Base-by-base conservation (phyloP, 2,888 invertebrate genomes). In the Dascillus cervinus region DNA sequence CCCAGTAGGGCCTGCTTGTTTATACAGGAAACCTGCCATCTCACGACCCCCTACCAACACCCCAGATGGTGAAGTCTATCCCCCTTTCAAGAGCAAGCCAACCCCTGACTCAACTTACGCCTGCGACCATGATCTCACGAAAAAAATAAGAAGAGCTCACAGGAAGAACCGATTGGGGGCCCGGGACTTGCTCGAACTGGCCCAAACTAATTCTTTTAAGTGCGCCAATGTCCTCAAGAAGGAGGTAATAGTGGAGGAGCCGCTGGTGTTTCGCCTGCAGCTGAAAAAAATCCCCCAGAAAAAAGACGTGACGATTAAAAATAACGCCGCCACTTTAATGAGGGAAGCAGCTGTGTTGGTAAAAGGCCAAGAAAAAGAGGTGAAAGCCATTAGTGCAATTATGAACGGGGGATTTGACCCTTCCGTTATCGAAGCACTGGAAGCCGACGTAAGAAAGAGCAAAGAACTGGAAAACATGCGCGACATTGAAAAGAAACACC, bases 401-500 rank as follows among this genome's bases (percentile, higher is more conserved):
- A 48, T 72, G 8, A 59, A 57, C 38, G 70, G 68, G 31, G 69
- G 68, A 34, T 63, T 57, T 39, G 66, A 69, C 48, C 56, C 64
- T 6, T 45, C 55, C 1, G 65, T 62, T 49, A 53, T 69, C 20
- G 63, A 67, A 39, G 60, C 64, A 42, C 38, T 75, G 13, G 63
- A 69, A 46, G 62, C 67, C 32, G 60, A 65, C 34, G 61, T 68
- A 27, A 65, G 70, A 23, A 58, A 66, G 51, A 62, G 67, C 46
- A 62, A 55, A 26, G 68, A 72, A 53, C 65, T 66, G 48, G 63
- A 70, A 48, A 56, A 70, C 27, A 41, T 74, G 14, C 59, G 69
- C 32, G 67, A 71, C 22, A 72, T 76, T 38, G 71, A 76, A 62
- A 67, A 58, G 43, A 76, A 75, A 54, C 76, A 75, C 58, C 53